Evolutionary conservation across 2,888 invertebrate species (phyloP), one percentile per base, ranked within the genome.

Genomic region (Drosophila picticornis): DNA sequence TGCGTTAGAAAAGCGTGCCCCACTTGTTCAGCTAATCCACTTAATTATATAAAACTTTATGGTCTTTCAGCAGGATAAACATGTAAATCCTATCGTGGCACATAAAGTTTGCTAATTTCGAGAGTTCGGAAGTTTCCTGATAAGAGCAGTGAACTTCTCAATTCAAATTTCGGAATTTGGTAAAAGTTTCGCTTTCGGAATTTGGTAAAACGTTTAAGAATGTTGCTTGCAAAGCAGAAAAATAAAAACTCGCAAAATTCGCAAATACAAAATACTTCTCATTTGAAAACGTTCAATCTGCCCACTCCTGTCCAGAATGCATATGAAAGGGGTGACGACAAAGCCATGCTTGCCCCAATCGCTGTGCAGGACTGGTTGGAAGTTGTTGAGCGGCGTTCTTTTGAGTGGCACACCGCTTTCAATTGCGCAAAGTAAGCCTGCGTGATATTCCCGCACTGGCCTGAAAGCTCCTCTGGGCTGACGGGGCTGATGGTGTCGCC

Each of bases 11-110:
- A 29, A 29, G 6, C 27, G 50, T 22, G 27, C 11, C 5, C 29
- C 19, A 32, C 22, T 36, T 25, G 19, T 36, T 31, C 46, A 38
- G 38, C 27, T 50, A 40, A 64, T 63, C 34, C 55, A 68, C 51
- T 65, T 57, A 29, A 13, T 29, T 63, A 19, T 11, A 27, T n/a
- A 2, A 16, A 29, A 29, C 13, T 67, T 56, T 34, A 27, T 22
- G 34, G 31, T 19, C 25, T n/a, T n/a, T 0, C 0, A 27, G 9
- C 10, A 5, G 25, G 25, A 34, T 27, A 13, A 32, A 27, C 4
- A 36, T 56, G 9, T 11, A 62, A 38, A 43, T 43, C 43, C 22
- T 22, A 31, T 43, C 19, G 4, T 4, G 6, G 27, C 5, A 19
- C 10, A 19, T 27, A 27, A n/a, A 5, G 46, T 46, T 27, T 19